A percentile compares a stretch with the other conserved stretches of the same genome.
Evolutionary conservation across 2,113 vertebrate genomes (phyloP).

Genomic region (Elachura formosa): DNA sequence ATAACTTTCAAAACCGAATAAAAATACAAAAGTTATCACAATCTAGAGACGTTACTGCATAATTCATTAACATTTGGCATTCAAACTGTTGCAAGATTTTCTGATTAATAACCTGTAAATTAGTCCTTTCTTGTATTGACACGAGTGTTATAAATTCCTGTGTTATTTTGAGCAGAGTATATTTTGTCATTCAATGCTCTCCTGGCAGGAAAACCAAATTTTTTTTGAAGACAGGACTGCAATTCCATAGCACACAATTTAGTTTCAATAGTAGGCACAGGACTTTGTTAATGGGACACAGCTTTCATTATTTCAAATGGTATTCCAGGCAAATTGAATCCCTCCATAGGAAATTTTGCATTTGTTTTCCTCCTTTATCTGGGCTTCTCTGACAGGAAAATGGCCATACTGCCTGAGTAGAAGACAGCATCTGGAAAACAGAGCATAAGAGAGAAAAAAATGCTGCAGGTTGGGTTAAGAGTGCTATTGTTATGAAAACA

Average conservation of each 20-base stretch:
- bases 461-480: not conserved
- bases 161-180: not conserved
- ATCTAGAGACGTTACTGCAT: not conserved
- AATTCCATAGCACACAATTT: not conserved
- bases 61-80: not conserved
- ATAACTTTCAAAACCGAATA: not conserved
- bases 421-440: not conserved
- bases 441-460: not conserved
- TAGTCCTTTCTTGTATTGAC: not conserved
- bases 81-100: not conserved
- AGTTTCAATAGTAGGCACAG: not conserved
- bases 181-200: not conserved
- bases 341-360: not conserved
- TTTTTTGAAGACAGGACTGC: not conserved
- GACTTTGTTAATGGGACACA: not conserved
- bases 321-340: conserved; percentile 5
- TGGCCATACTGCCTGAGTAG: not conserved
- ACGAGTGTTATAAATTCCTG: not conserved
- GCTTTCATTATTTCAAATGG: not conserved
- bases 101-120: not conserved
- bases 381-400: not conserved
- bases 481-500: not conserved
- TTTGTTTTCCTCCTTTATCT: not conserved
- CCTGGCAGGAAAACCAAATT: not conserved
- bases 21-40: not conserved